Base-by-base conservation (phyloP, 2,888 invertebrate species). In the Carpatolechia fugitivella region DNA sequence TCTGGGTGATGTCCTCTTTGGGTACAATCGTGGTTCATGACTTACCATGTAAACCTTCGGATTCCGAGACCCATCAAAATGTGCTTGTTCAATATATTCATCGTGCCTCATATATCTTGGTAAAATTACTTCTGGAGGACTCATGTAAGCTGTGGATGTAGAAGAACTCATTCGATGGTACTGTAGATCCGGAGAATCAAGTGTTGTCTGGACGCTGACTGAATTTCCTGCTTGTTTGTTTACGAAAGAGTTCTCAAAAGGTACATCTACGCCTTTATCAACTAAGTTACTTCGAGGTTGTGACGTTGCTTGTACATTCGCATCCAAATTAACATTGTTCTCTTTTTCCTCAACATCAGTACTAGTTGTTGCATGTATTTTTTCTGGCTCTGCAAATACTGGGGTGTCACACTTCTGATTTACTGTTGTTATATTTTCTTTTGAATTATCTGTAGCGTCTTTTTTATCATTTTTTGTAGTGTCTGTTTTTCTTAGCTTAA, bases 121-220 rank as follows among this genome's bases (percentile, higher is more conserved):
- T 54, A 86, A 60, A 10, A 90, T 75, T 59, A 81, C 65, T 57
- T 91, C 91, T 38, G 91, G 91, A 5, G 91, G 91, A 59, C 91
- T 91, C 89, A 91, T 82, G 59, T 91, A 91, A 0, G 90, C 82
- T 8, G 91, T 91, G 1, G 91, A 91, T 11, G 89, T 88, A 1
- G 91, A 89, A 11, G 91, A 90, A 63, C 89, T 89, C 82, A 90
- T 85, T 54, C 86, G 88, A 58, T 80, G 69, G 58, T 79, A 76
- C 64, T 3, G 87, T 76, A 35, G 73, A 68, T 41, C 65, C 1
- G 86, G 82, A 5, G 88, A 81, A 55, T 66, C 75, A 13, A 74
- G 65, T 2, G 76, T 72, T 7, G 90, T 90, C 65, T 90, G 90
- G 8, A 89, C 88, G 56, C 74, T 85, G 0, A 78, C 74, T 0